Conservation (phyloP, 2,113 vertebrate species). For the Pluvianellus socialis region DNA sequence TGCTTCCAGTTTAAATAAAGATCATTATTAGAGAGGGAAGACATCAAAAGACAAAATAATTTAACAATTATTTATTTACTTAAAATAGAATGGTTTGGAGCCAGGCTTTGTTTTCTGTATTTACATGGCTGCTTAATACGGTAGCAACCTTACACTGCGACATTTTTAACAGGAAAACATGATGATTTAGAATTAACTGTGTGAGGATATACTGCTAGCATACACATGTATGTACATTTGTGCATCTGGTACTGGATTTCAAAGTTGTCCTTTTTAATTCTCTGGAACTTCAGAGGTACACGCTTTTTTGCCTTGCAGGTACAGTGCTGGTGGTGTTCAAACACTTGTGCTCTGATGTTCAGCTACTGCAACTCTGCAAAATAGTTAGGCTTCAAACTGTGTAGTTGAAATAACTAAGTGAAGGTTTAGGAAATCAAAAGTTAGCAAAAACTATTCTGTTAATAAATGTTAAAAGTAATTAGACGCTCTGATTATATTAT, state of each 20-base stretch:
- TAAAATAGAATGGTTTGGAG: neutral
- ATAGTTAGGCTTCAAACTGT: neutral
- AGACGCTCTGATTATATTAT: neutral
- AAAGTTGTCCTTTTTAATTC: neutral
- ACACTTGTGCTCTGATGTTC: neutral
- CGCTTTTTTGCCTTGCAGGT: neutral
- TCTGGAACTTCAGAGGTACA: neutral
- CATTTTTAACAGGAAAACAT: neutral
- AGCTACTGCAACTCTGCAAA: neutral
- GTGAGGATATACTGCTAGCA: neutral
- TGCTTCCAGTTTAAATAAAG: neutral
- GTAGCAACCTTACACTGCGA: neutral
- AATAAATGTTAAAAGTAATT: neutral
- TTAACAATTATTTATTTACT: neutral
- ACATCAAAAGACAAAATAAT: neutral
- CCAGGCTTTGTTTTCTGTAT: neutral
- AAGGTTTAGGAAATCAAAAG: neutral
- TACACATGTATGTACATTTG: fast-evolving
- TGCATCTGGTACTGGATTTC: neutral
- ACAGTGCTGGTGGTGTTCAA: neutral
- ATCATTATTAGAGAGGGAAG: neutral
- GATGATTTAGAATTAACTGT: neutral
- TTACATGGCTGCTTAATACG: neutral
- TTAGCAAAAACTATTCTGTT: neutral
- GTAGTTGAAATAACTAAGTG: neutral